Conservation (phyloP, 2,888 invertebrate genomes). For the Agrochola lychnidis region DNA sequence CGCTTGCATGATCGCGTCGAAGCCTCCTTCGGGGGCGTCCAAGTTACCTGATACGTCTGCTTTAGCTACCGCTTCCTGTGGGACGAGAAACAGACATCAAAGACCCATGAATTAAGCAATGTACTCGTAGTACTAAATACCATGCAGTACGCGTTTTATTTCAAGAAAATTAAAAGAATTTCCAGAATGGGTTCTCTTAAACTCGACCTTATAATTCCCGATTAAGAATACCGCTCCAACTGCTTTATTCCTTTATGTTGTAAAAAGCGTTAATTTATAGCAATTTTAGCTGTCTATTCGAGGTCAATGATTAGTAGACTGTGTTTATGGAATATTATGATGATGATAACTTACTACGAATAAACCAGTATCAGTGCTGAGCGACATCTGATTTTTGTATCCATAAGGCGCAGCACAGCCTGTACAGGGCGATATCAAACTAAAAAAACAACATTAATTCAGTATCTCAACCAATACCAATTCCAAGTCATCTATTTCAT, state of each 20-base stretch:
- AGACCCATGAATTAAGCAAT: neutral
- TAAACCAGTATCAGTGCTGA: constrained; percentile 94
- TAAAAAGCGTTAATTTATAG: neutral
- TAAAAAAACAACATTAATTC: constrained; percentile 63
- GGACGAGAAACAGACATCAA: neutral
- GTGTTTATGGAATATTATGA: neutral
- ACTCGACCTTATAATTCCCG: neutral
- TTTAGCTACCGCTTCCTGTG: constrained; percentile 93
- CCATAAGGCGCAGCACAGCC: constrained; percentile 99
- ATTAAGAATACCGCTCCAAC: neutral
- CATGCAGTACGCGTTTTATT: neutral
- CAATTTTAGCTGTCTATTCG: neutral
- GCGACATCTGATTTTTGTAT: constrained; percentile 97
- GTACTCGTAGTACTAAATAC: neutral
- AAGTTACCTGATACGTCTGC: constrained; percentile 98
- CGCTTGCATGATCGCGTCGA: constrained; percentile 99
- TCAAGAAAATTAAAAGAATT: neutral
- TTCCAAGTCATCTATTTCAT: neutral
- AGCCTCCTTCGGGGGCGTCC: constrained; percentile 99
- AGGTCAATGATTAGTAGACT: neutral
- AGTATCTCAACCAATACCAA: neutral
- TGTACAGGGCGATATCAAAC: constrained; percentile 85
- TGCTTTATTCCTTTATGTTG: neutral
- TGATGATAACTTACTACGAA: constrained; percentile 94
- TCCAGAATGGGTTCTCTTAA: neutral